phyloP scores from a whole-genome alignment of 2,797 vertebrate genomes.

The Platalea minor region DNA sequence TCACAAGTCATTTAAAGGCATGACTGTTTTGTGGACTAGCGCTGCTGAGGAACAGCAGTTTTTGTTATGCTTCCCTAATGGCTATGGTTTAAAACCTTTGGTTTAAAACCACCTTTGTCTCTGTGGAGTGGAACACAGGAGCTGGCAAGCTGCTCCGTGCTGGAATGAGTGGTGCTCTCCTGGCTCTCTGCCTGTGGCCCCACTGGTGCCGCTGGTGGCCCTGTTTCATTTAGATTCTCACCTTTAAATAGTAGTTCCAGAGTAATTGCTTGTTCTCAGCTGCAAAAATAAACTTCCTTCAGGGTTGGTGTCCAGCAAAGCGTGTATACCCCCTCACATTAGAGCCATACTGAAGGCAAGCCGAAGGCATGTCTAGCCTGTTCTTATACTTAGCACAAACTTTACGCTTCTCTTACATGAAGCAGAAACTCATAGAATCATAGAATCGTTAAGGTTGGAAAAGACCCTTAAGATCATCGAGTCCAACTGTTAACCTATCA shows the following conservation, averaged over 20 bases:
- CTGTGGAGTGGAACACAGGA: not conserved
- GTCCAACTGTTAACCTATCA: too few relatives aligned
- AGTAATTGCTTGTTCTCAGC: not conserved
- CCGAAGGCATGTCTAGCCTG: not conserved
- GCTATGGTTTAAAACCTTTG: not conserved
- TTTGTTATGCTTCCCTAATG: not conserved
- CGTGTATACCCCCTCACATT: rapidly evolving
- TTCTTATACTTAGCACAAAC: not conserved
- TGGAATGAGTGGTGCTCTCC: not conserved
- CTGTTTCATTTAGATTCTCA: not conserved
- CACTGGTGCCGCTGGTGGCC: not conserved
- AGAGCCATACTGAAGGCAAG: not conserved
- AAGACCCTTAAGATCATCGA: too few relatives aligned
- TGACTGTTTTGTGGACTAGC: not conserved
- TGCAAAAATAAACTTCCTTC: not conserved
- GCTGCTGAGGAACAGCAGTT: not conserved
- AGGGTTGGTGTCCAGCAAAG: not conserved
- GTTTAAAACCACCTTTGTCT: not conserved
- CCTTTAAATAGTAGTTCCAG: not conserved
- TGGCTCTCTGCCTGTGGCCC: not conserved
- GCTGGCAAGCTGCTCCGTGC: not conserved
- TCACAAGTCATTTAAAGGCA: not conserved
- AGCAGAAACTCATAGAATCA: not conserved
- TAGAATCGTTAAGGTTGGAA: too few relatives aligned
- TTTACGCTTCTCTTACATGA: not conserved